These are phyloP conservation scores for Listrodromus nycthemerus DNA, from an alignment of 2,888 invertebrate species.

Conservation along the genomic window DNA sequence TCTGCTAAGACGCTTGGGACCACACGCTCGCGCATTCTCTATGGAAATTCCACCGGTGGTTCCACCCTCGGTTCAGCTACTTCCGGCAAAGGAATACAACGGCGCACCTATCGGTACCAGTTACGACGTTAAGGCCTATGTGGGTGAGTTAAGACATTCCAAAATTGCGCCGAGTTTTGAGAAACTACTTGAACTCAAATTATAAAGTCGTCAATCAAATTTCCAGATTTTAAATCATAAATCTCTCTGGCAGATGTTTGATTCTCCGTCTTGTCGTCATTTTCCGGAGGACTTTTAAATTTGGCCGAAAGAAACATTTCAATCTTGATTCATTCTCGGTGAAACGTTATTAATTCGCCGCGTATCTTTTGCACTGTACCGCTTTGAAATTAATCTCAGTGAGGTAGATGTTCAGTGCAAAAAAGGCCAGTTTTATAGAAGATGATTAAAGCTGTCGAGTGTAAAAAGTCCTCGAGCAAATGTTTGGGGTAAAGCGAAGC, in stretches of 20 bases:
- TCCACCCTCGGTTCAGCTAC: slow-evolving; percentile 96
- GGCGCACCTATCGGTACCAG: slow-evolving; percentile 97
- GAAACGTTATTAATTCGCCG: slow-evolving; percentile 3
- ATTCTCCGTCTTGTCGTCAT: not conserved
- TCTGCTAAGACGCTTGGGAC: slow-evolving; percentile 90
- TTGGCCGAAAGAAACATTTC: not conserved
- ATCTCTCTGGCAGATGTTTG: not conserved
- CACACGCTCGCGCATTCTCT: slow-evolving; percentile 92
- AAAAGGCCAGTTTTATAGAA: not conserved
- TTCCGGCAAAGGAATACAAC: slow-evolving; percentile 95
- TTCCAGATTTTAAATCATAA: no score
- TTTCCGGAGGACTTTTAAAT: not conserved
- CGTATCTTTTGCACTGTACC: not conserved
- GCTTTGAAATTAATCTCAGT: not conserved
- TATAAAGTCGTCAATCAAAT: no score
- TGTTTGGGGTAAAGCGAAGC: not conserved
- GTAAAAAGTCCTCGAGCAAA: not conserved
- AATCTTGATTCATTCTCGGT: not conserved
- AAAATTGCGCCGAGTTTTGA: not conserved
- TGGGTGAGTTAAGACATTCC: slow-evolving; percentile 87
- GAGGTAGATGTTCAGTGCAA: not conserved
- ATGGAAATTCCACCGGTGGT: slow-evolving; percentile 93
- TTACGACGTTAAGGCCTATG: slow-evolving; percentile 94
- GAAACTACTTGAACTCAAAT: no score
- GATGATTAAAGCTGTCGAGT: not conserved